These are phyloP conservation scores for Rhinichthys klamathensis DNA, from an alignment of 2,113 vertebrate species.

Conservation along the genomic window DNA sequence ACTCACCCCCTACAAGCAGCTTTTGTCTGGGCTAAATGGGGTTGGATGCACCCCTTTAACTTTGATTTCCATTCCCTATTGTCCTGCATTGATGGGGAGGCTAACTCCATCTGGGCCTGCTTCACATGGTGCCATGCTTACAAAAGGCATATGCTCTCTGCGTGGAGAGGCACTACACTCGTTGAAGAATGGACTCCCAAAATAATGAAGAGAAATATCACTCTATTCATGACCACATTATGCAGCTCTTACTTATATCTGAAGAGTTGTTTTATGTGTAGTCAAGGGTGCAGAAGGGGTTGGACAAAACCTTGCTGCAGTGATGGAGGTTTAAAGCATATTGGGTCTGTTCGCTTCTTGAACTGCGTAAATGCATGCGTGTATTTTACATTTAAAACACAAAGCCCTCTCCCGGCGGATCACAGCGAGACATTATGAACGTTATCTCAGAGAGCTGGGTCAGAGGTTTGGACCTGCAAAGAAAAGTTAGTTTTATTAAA, in stretches of 20 bases:
- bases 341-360: constrained; percentile 75
- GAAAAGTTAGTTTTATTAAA: constrained; percentile 10
- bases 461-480: constrained; percentile 25
- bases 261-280: constrained; percentile 76
- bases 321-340: constrained; percentile 76
- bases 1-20: constrained; percentile 92
- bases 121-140: constrained; percentile 84
- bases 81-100: constrained; percentile 77
- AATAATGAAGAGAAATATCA: constrained; percentile 74
- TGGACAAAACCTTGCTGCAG: constrained; percentile 71
- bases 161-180: constrained; percentile 75
- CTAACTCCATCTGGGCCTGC: constrained; percentile 88
- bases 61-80: constrained; percentile 81
- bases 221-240: constrained; percentile 77
- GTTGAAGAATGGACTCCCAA: constrained; percentile 71
- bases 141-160: constrained; percentile 85
- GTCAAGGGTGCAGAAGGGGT: constrained; percentile 73
- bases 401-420: constrained; percentile 61
- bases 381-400: constrained; percentile 60
- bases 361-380: constrained; percentile 64
- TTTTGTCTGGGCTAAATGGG: constrained; percentile 84
- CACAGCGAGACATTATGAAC: constrained; percentile 63
- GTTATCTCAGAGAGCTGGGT: constrained; percentile 58
- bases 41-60: constrained; percentile 80
- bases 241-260: constrained; percentile 68